Conservation (phyloP, 92 coral and sea anemone genomes). For the Epizoanthus scotinus region DNA sequence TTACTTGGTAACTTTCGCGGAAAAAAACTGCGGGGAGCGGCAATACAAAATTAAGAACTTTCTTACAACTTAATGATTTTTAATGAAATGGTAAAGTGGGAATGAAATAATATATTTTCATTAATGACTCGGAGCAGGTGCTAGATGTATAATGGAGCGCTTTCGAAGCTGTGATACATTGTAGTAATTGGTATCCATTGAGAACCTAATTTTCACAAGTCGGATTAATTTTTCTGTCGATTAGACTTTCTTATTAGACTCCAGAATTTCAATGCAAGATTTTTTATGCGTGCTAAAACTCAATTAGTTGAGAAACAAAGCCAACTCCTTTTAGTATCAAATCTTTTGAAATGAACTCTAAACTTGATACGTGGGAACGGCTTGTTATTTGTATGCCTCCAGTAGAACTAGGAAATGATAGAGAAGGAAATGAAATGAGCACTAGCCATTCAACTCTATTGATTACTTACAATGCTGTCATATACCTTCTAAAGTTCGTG, state of each 20-base stretch:
- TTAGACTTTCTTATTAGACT: constrained; percentile 51
- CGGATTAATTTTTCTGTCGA: constrained; percentile 53
- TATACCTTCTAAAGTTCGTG: constrained; percentile 29
- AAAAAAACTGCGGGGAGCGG: constrained; percentile 59
- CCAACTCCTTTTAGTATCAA: constrained; percentile 20
- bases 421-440: constrained; percentile 19
- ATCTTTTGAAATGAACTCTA: constrained; percentile 21
- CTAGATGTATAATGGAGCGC: constrained; percentile 38
- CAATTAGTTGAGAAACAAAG: constrained; percentile 8
- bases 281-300: constrained; percentile 4
- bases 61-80: constrained; percentile 57
- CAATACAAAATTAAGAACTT: constrained; percentile 55
- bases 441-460: constrained; percentile 21
- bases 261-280: constrained; percentile 40
- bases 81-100: constrained; percentile 64
- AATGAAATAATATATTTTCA: constrained; percentile 52
- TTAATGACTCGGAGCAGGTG: constrained; percentile 61
- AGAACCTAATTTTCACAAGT: constrained; percentile 55
- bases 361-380: constrained; percentile 11
- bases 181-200: constrained; percentile 53
- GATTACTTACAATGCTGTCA: constrained; percentile 14
- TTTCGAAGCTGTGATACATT: constrained; percentile 20
- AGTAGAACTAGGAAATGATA: constrained; percentile 19
- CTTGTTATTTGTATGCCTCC: constrained; percentile 10
- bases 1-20: constrained; percentile 53